phyloP scores from a whole-genome alignment of 1,140 invertebrate species.

The Sinella curviseta region DNA sequence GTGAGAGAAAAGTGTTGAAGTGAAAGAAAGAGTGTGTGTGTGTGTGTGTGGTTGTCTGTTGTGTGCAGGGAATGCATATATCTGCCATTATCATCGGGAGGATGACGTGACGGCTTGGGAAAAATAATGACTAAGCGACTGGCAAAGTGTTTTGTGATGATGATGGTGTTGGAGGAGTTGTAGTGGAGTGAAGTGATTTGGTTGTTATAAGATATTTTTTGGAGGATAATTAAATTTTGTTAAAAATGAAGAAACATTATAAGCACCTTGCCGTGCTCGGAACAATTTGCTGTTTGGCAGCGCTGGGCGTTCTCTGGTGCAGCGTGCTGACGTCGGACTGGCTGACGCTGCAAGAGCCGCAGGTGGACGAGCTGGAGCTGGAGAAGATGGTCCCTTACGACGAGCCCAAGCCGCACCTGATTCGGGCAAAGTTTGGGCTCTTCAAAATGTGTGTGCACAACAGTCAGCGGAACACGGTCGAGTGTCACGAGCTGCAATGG shows the following conservation, averaged over 20 bases:
- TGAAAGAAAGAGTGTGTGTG: not conserved
- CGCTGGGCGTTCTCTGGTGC: constrained; percentile 42
- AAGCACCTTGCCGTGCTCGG: constrained; percentile 48
- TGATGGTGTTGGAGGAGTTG: too few species aligned
- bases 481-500: constrained; percentile 46
- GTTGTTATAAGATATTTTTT: not conserved
- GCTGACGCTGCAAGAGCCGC: constrained; percentile 46
- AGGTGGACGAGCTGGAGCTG: constrained; percentile 45
- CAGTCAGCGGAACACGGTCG: constrained; percentile 9
- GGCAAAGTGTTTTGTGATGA: not conserved
- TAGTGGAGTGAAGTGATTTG: not conserved
- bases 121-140: not conserved
- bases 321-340: constrained; percentile 47
- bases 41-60: too few species aligned
- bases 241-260: constrained; percentile 48
- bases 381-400: constrained; percentile 49
- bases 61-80: too few species aligned
- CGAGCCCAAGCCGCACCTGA: constrained; percentile 45
- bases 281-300: constrained; percentile 43
- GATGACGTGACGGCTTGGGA: not conserved
- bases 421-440: constrained; percentile 46
- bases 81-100: too few species aligned
- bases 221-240: not conserved
- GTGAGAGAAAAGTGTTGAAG: not conserved
- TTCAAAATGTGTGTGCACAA: constrained; percentile 49